These are phyloP conservation scores for Cephus rjabovi DNA, from an alignment of 2,888 invertebrate species.

Conservation along the genomic window DNA sequence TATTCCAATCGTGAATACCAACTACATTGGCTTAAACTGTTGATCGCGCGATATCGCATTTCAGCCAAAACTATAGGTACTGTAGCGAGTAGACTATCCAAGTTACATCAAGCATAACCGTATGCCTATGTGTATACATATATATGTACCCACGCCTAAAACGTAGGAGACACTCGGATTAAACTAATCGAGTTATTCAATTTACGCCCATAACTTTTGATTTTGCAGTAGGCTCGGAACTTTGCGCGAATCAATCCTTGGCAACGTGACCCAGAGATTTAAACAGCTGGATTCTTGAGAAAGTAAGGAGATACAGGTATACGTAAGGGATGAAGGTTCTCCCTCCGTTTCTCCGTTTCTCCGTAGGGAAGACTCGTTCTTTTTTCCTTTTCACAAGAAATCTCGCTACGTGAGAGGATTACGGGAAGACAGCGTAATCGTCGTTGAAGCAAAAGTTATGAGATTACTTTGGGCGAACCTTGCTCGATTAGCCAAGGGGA, in stretches of 20 bases:
- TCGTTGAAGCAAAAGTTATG: background rate
- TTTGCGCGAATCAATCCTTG: background rate
- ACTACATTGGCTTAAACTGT: background rate
- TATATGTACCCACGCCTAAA: background rate
- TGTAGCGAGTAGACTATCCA: background rate
- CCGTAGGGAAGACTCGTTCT: background rate
- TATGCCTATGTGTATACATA: no score
- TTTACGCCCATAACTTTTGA: background rate
- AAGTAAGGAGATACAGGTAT: background rate
- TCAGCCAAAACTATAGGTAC: background rate
- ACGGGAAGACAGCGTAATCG: background rate
- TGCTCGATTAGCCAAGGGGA: background rate
- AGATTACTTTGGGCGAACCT: background rate
- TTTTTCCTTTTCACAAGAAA: background rate
- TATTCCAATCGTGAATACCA: background rate
- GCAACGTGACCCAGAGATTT: background rate
- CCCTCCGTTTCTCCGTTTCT: background rate
- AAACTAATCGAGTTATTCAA: background rate
- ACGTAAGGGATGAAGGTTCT: background rate
- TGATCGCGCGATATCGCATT: background rate
- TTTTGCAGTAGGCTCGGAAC: background rate
- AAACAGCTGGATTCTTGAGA: background rate
- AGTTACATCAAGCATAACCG: background rate
- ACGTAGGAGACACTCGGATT: background rate
- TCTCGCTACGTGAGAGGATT: background rate